Conservation (phyloP, 2,113 vertebrate genomes). For the Cynocephalus volans region DNA sequence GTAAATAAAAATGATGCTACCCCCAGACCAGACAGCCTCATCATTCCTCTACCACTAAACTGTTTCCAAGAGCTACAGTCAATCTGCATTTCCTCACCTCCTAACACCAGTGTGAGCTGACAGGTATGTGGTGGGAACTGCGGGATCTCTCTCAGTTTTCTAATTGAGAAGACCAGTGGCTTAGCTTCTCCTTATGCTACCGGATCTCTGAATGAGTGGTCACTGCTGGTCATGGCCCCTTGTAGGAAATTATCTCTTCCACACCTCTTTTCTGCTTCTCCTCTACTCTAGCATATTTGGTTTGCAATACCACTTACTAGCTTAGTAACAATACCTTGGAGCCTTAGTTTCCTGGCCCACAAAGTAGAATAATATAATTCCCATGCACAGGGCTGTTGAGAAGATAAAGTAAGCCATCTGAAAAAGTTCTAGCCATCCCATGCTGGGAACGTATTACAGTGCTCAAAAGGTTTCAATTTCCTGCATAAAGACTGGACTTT, state of each 20-base stretch:
- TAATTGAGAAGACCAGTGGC: not conserved
- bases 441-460: not conserved
- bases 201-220: not conserved
- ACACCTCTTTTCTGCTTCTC: not conserved
- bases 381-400: not conserved
- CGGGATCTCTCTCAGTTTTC: not conserved
- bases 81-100: not conserved
- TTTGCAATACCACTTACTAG: constrained; percentile 13
- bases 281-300: not conserved
- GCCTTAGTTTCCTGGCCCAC: constrained; percentile 45
- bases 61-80: not conserved
- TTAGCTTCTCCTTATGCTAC: not conserved
- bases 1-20: constrained; percentile 27
- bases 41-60: not conserved
- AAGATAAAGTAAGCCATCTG: constrained; percentile 50
- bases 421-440: not conserved
- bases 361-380: constrained; percentile 41
- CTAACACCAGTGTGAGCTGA: not conserved
- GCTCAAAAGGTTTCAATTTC: constrained; percentile 33
- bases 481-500: constrained; percentile 31
- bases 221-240: not conserved
- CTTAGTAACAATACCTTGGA: constrained; percentile 12
- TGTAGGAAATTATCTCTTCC: not conserved
- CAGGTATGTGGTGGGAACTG: not conserved
- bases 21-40: not conserved